A percentile compares a stretch with the other conserved stretches of the same genome.
Evolutionary conservation across 2,797 vertebrate genomes (phyloP).

Genomic region (Lophura swinhoii): DNA sequence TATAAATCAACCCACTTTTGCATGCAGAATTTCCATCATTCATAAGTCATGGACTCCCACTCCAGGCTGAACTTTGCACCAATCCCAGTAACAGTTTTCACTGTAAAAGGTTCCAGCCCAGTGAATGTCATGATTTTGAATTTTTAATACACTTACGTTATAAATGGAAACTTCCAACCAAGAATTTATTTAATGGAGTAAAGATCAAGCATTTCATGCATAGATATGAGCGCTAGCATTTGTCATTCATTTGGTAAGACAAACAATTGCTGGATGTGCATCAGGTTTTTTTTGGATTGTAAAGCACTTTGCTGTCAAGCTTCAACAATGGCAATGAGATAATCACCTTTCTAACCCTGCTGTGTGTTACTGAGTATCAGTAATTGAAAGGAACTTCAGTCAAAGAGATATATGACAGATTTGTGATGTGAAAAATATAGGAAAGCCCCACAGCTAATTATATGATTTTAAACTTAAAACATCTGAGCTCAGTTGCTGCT

Average conservation of each 20-base stretch:
- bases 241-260: not conserved
- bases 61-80: not conserved
- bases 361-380: not conserved
- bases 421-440: not conserved
- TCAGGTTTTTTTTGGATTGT: not conserved
- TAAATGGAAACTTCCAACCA: not conserved
- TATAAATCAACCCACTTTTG: not conserved
- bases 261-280: not conserved
- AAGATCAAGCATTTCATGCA: not conserved
- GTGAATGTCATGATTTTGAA: not conserved
- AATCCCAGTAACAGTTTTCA: not conserved
- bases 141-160: not conserved
- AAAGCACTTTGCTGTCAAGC: not conserved
- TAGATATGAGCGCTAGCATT: not conserved
- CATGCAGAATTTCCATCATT: not conserved
- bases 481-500: not conserved
- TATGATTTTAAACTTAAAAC: constrained; percentile 8
- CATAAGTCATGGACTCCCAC: not conserved
- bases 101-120: not conserved
- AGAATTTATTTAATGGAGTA: not conserved
- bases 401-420: not conserved
- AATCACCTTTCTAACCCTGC: not conserved
- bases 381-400: not conserved
- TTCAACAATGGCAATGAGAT: not conserved
- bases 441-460: not conserved